phyloP scores from a whole-genome alignment of 2,888 invertebrate genomes.

The Nowickia ferox region DNA sequence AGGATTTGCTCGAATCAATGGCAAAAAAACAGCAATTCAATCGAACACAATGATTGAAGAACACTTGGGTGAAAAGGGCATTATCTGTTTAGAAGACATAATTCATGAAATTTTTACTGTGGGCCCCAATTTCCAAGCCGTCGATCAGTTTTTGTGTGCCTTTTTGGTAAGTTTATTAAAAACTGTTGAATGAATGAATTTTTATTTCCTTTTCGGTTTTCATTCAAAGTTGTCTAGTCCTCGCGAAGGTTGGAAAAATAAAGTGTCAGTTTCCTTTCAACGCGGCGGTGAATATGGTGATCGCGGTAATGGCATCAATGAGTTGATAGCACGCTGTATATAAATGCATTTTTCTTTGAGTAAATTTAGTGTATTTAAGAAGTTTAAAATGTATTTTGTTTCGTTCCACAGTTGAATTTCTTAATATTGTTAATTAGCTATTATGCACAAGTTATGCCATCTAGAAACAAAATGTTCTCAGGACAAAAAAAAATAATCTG shows the following conservation, averaged over 20 bases:
- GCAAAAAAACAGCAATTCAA: constrained; percentile 81
- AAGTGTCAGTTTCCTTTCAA: constrained; percentile 80
- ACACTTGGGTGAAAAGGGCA: constrained; percentile 80
- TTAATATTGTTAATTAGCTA: neutral
- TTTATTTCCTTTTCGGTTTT: constrained; percentile 1
- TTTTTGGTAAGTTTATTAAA: constrained; percentile 80
- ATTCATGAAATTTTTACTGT: constrained; percentile 83
- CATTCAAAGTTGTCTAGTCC: constrained; percentile 80
- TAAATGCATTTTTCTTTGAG: constrained; percentile 74
- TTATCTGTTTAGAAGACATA: constrained; percentile 83
- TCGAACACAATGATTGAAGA: constrained; percentile 83
- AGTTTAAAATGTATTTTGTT: neutral
- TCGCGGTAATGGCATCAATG: constrained; percentile 80
- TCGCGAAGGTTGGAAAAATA: constrained; percentile 82
- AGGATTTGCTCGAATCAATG: constrained; percentile 80
- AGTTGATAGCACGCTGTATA: constrained; percentile 80
- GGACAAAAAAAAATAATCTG: no score
- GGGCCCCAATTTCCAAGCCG: constrained; percentile 80
- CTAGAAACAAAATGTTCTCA: no score
- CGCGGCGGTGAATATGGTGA: constrained; percentile 83
- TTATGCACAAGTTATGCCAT: no score
- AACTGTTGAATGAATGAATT: neutral
- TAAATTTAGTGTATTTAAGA: constrained; percentile 53
- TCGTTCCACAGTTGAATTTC: neutral
- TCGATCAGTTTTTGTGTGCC: constrained; percentile 79